Evolutionary conservation across 2,113 vertebrate genomes (phyloP), one percentile per base, ranked within the genome.

Genomic region (Hippocampus abdominalis): DNA sequence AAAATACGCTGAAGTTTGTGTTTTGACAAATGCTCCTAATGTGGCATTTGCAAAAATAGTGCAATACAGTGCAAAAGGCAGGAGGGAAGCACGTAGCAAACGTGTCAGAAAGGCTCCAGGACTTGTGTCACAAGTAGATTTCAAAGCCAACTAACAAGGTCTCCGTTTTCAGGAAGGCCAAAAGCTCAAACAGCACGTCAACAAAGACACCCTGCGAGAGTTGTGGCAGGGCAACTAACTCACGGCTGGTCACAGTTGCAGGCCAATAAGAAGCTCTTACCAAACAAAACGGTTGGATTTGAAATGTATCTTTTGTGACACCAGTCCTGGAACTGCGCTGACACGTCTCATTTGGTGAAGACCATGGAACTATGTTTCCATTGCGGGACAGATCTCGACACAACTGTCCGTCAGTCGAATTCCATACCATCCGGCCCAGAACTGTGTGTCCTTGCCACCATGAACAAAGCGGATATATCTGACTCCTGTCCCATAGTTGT

Each of bases 351-450:
- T 29, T 40, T 2, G 1, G 57, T 29, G 13, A 69, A 32, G 39
- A n/a, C 13, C 20, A 29, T 4, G 39, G 15, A 49, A 15, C 69
- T 81, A 85, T 3, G 21, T 11, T 8, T 75, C 61, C 21, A 21
- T 7, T 2, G 72, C 76, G 51, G 87, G 91, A 65, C 87, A 91
- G 0, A 99, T 64, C 68, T 92, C 86, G 56, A 99, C 86, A 40
- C 94, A 92, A 90, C 92, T 97, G 90, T 96, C 94, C 0, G 95
- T 98, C 10, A 99, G 87, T 0, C 95, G 91, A 64, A 96, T 81
- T 0, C 97, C 96, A 0, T 96, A 98, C 94, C 95, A 96, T 8
- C 96, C 97, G 0, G 91, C 91, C 96, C 97, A 98, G 82, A 9
- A 96, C 78, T 95, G 91, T 0, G 91, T 94, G 86, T 99, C 96